Evolutionary conservation across 2,888 invertebrate species (phyloP), one percentile per base, ranked within the genome.

Genomic region (Drosophila paranaensis): DNA sequence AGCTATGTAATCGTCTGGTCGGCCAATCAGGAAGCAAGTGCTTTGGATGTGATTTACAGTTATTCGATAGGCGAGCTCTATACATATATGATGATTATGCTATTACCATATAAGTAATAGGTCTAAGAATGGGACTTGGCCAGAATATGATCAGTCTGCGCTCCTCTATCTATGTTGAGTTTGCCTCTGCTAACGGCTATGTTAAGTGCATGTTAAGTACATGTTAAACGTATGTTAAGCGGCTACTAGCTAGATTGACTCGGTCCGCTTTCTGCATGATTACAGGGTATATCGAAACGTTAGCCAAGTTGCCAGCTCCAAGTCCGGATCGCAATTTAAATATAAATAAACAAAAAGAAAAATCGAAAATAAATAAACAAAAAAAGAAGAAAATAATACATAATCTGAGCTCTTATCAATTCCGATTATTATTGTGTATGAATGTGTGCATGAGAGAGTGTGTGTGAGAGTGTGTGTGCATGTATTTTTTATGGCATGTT

Each of bases 321-420:
- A 66, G 16, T 63, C 58, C 65, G 67, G 60, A 39, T 46, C 66
- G 57, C 58, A 64, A 63, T 72, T 78, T 66, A 45, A 77, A 68
- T 68, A 55, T 39, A 53, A 35, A 67, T 48, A 64, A 76, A 64
- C 60, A 64, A 60, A 60, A 54, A 51, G 45, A 27, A 61, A 62
- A 62, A 55, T 40, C 16, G 40, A 55, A 50, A 50, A 42, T 33
- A 50, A 50, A 42, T 33, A 37, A 53, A 56, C 20, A 71, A 33
- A 35, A 33, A 13, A 16, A 16, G 33, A 50, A 27, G 63, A 45
- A 39, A 61, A 56, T 35, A 57, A 63, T 56, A 51, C 74, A 56
- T 77, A 77, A 70, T 77, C 69, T 50, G 57, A 45, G 16, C 27
- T 65, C 78, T 79, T 79, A 79, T 79, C 79, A 74, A 42, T 25